phyloP scores from a whole-genome alignment of 2,797 vertebrate genomes.

The Epinephelus malabaricus region DNA sequence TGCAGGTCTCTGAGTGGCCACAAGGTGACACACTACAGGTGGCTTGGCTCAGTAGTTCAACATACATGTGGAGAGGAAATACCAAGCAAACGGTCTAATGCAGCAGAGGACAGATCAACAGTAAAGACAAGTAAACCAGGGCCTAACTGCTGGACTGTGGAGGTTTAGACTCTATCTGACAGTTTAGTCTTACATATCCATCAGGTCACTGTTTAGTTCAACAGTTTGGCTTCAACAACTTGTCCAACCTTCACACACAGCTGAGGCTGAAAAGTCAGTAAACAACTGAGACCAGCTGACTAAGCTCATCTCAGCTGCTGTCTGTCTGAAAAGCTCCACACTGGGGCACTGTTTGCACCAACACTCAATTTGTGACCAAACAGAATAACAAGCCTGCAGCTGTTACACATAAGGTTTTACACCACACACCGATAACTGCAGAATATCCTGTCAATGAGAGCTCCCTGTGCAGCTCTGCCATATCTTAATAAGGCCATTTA shows the following conservation, averaged over 20 bases:
- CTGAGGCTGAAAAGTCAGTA: constrained; percentile 61
- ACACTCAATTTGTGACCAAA: constrained; percentile 15
- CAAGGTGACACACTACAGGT: constrained; percentile 69
- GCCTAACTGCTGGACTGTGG: neutral
- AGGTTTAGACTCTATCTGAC: constrained; percentile 12
- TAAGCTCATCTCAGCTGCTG: constrained; percentile 60
- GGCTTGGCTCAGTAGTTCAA: constrained; percentile 31
- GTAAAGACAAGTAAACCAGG: neutral
- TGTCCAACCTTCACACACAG: constrained; percentile 55
- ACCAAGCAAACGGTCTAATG: constrained; percentile 34
- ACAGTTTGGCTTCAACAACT: constrained; percentile 51
- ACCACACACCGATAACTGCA: neutral
- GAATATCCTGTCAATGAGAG: neutral
- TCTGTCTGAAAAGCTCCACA: constrained; percentile 49
- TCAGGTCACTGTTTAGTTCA: constrained; percentile 43
- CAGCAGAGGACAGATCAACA: constrained; percentile 38
- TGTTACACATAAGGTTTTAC: neutral
- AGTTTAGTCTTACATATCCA: constrained; percentile 9
- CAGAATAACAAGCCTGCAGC: too few relatives aligned
- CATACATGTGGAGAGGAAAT: constrained; percentile 55
- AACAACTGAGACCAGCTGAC: constrained; percentile 70
- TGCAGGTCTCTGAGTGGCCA: constrained; percentile 56
- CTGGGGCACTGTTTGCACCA: constrained; percentile 43
- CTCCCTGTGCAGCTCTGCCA: constrained; percentile 9
- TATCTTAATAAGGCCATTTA: constrained; percentile 48